Percentiles rank a stretch among this genome's conserved stretches.
phyloP scores from a whole-genome alignment of 2,113 vertebrate species.

The Stercorarius parasiticus region DNA sequence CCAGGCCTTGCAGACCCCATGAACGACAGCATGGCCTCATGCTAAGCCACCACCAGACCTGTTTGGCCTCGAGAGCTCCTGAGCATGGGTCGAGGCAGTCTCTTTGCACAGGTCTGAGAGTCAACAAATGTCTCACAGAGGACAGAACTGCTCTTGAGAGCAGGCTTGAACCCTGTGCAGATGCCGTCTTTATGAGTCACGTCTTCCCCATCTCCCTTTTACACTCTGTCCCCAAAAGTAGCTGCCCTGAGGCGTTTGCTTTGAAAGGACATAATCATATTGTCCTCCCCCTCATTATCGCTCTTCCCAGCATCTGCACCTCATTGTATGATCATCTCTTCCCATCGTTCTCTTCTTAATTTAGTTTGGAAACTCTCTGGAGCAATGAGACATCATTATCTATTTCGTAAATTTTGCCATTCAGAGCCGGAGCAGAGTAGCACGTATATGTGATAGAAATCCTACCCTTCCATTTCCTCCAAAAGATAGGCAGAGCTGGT shows the following conservation, averaged over 20 bases:
- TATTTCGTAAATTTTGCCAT: conserved; percentile 47
- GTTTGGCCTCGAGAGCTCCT: background rate
- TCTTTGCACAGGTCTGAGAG: background rate
- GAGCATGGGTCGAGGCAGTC: accelerated
- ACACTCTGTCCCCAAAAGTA: conserved; percentile 6
- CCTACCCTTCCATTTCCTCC: background rate
- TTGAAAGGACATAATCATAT: conserved; percentile 54
- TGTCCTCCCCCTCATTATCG: conserved; percentile 25
- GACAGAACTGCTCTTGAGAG: background rate
- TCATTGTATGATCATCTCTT: conserved; percentile 49
- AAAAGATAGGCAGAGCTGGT: background rate
- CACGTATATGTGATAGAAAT: conserved; percentile 3
- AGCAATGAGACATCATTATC: conserved; percentile 54
- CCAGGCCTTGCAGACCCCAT: background rate
- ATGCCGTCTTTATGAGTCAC: background rate
- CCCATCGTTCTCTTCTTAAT: conserved; percentile 50
- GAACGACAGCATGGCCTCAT: background rate
- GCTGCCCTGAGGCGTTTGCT: background rate
- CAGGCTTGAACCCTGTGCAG: background rate
- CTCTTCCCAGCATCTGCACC: conserved; percentile 44
- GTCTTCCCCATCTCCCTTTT: background rate
- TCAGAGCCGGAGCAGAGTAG: conserved; percentile 12
- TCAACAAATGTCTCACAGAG: background rate
- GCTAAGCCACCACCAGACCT: background rate
- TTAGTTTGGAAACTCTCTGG: conserved; percentile 61